Conservation (phyloP, 2,888 invertebrate species). For the Loripinus fragilis region DNA sequence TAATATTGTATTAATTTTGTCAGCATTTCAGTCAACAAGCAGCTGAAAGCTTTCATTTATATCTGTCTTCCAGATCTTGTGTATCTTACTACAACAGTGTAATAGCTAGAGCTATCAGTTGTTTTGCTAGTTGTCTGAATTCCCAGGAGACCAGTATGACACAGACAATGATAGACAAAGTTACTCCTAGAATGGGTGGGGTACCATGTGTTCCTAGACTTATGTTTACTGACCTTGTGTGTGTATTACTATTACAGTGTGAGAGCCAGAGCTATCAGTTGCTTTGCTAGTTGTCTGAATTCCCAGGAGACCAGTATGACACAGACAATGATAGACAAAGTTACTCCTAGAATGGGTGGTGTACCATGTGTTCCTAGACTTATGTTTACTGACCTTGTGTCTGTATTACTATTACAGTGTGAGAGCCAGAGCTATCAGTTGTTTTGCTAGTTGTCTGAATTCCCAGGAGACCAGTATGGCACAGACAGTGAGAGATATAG, state of each 20-base stretch:
- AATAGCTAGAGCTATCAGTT: slow-evolving; percentile 87
- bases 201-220: slow-evolving; percentile 57
- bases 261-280: slow-evolving; percentile 87
- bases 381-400: no score
- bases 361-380: slow-evolving; percentile 58
- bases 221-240: no score
- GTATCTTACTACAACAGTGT: no score
- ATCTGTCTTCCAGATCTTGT: no score
- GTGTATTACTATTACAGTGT: slow-evolving; percentile 84
- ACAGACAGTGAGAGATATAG: slow-evolving; percentile 70
- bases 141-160: slow-evolving; percentile 68
- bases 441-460: slow-evolving; percentile 85
- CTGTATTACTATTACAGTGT: slow-evolving; percentile 84
- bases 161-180: slow-evolving; percentile 70
- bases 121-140: slow-evolving; percentile 85
- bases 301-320: slow-evolving; percentile 68
- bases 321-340: slow-evolving; percentile 70
- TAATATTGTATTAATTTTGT: no score
- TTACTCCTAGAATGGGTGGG: slow-evolving; percentile 70
- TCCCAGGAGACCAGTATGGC: slow-evolving; percentile 68
- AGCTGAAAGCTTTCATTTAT: no score
- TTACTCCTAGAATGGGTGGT: slow-evolving; percentile 71
- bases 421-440: slow-evolving; percentile 87
- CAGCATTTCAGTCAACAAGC: no score
- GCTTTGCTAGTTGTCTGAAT: slow-evolving; percentile 85